Base-by-base conservation (phyloP, 2,888 invertebrate genomes). In the Cryptus armator region DNA sequence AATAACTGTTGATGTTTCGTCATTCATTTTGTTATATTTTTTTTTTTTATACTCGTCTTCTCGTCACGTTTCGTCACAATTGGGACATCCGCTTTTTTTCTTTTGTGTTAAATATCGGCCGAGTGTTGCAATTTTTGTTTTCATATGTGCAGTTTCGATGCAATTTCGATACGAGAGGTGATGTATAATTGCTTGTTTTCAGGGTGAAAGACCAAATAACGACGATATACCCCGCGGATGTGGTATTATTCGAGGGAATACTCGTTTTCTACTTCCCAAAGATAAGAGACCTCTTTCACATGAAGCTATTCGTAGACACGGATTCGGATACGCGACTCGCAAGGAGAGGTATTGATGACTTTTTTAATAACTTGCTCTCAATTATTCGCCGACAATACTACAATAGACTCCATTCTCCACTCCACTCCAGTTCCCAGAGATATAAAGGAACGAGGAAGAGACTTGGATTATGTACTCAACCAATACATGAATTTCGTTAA, bases 241-340 rank as follows among this genome's bases (percentile, higher is more conserved):
- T 99, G 82, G 98, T 99, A 10, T 95, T 99, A 7, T 98, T 99
- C 90, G 99, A 99, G 94, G 99, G 99, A 24, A 99, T 99, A 93
- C 95, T 99, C 81, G 98, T 99, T 51, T 99, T 99, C 95, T 99
- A 99, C 95, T 99, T 99, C 94, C 98, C 98, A 0, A 97, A 98
- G 93, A 97, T 99, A 86, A 95, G 99, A 74, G 97, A 99, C 84
- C 95, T 99, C 83, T 99, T 99, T 95, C 98, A 99, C 94, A 99
- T 99, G 99, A 99, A 99, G 94, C 95, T 99, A 53, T 99, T 99
- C 94, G 99, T 99, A 3, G 99, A 99, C 93, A 99, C 99, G 0
- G 99, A 99, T 94, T 99, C 99, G 0, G 99, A 99, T 93, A 99
- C 99, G 0, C 95, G 99, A 91, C 95, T 99, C 29, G 99, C 99